These are phyloP conservation scores for Monopis laevigella DNA, from an alignment of 2,888 invertebrate genomes.

Conservation along the genomic window DNA sequence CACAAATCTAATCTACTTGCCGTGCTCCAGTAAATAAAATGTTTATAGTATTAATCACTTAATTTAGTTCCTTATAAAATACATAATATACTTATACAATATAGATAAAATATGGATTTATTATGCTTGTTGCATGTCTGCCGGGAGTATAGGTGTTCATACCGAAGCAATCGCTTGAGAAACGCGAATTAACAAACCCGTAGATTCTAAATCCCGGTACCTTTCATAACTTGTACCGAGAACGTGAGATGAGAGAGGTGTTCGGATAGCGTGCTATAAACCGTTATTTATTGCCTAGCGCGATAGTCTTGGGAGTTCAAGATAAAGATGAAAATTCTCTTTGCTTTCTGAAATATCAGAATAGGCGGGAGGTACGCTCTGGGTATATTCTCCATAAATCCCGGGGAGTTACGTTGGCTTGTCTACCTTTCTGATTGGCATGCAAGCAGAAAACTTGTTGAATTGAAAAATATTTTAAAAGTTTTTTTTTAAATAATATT, in stretches of 20 bases:
- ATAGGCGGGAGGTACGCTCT: constrained; percentile 28
- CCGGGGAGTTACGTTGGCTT: constrained; percentile 1
- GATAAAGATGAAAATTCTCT: constrained; percentile 25
- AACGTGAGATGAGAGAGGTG: constrained; percentile 30
- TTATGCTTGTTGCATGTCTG: no score
- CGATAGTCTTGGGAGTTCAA: constrained; percentile 26
- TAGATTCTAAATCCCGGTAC: constrained; percentile 34
- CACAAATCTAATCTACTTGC: no score
- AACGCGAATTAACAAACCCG: constrained; percentile 23
- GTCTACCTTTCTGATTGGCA: no score
- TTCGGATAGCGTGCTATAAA: constrained; percentile 34
- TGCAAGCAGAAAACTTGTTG: no score
- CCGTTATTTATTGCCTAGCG: constrained; percentile 35
- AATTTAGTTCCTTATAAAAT: no score
- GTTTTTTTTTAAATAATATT: no score
- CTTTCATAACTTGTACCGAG: constrained; percentile 31
- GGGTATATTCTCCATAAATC: constrained; percentile 9
- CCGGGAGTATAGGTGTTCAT: no score
- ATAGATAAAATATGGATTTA: no score
- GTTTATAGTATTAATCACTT: no score
- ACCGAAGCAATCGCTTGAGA: constrained; percentile 5
- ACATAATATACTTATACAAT: no score
- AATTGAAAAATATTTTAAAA: no score
- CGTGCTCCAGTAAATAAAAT: no score
- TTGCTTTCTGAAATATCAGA: constrained; percentile 31